Evolutionary conservation across 2,113 vertebrate genomes (phyloP), one percentile per base, ranked within the genome.

Genomic region (Butorides virescens): DNA sequence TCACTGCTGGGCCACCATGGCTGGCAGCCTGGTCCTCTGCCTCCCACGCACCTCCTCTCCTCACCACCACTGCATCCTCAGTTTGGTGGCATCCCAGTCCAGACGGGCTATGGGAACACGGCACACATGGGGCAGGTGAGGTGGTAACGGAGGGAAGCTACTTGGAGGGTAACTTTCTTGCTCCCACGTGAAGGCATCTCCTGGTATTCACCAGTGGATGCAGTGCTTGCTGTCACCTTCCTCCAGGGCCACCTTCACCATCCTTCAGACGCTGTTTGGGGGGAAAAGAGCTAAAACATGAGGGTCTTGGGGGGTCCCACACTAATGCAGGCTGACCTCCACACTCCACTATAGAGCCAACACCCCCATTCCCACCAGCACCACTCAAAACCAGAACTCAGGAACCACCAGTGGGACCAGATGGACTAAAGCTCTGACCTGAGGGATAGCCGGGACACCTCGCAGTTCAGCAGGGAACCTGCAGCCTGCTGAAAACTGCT

Each of bases 291-390:
- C 25, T n/a, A 49, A 10, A 68, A 17, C 3, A 52, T 1, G 2
- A 85, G 47, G 37, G 50, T 32, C 27, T 42, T 30, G 30, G 26
- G 22, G 36, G 19, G 15, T 39, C 29, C 22, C 36, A 55, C 32
- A 4, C 19, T 46, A 80, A 56, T 7, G 18, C 30, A 36, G 21
- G 23, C 46, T 46, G 63, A 55, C 29, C 15, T 65, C 34, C 39
- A 27, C 0, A 0, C 18, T 53, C 27, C 62, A 42, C 44, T 7
- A 0, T 7, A 23, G 50, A 82, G n/a, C 26, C 11, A 63, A 52
- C 21, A 55, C 11, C 44, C 61, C 30, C 72, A 44, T 73, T 61
- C 76, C 71, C 90, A 74, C 36, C 59, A 37, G 16, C 65, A 72
- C 37, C 13, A 6, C 21, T 37, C 73, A 36, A 44, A 81, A 61